Evolutionary conservation across 2,888 invertebrate genomes (phyloP), one percentile per base, ranked within the genome.

Genomic region (Scelioninae gen. 1): DNA sequence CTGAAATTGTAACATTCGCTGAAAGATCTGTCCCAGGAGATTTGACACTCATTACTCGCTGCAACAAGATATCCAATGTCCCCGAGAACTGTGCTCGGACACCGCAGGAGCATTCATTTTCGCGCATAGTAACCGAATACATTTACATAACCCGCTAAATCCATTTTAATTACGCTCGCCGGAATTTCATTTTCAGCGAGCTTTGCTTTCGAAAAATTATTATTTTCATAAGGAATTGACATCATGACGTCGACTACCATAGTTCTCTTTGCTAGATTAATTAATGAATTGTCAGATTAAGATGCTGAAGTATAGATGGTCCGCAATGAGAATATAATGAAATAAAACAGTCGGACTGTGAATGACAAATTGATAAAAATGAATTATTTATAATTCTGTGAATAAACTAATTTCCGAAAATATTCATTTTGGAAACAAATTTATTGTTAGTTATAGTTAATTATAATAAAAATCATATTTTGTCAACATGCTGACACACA

Each of bases 21-120:
- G 77, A 81, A 84, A 81, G 80, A 84, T 84, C 83, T 81, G 83
- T 84, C 83, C 66, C 74, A 29, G 47, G 80, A 81, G 83, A 81
- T 81, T 84, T 84, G 83, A 81, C 83, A 84, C 77, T 84, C 84
- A 75, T 84, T 84, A 81, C 74, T 77, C 74, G 72, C 32, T 74
- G 77, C 77, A 81, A 81, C 80, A 84, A 80, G 83, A 77, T 83
- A 77, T 68, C 76, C 40, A 65, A 69, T 69, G 69, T 81, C 43
- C 66, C 34, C 66, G 75, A 62, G 34, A 77, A 77, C 80, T 65
- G 62, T 31, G 77, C 65, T 74, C 51, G 80, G 83, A 77, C 80
- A 80, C 68, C 74, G 31, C 74, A 43, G 68, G 31, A 68, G 77
- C 80, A 74, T 79, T 77, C 76, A 76, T 83, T 75, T 60, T 56